Conservation (phyloP, 2,113 vertebrate species). For the Coptodon bakossiorum region DNA sequence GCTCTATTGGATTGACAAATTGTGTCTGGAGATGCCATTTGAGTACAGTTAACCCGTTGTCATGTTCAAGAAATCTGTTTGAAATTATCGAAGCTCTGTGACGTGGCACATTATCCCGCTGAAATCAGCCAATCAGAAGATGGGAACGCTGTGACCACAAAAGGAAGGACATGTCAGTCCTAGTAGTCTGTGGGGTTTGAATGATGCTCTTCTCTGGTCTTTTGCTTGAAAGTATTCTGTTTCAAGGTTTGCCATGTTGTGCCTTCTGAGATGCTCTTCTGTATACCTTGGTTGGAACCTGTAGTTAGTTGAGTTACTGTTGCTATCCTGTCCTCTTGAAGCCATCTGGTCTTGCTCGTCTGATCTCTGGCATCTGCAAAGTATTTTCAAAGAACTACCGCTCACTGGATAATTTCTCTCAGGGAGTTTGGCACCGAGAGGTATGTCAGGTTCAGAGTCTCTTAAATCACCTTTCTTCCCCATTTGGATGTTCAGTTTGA, state of each 20-base stretch:
- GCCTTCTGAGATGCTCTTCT: neutral
- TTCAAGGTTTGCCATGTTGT: neutral
- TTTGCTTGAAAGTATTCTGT: neutral
- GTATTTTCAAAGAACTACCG: neutral
- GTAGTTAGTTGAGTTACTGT: neutral
- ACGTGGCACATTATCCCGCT: neutral
- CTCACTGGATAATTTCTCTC: neutral
- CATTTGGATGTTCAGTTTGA: neutral
- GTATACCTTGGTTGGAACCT: neutral
- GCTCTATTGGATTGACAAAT: neutral
- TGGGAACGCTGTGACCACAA: neutral
- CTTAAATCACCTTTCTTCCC: neutral
- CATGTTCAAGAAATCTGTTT: neutral
- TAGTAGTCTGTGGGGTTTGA: neutral
- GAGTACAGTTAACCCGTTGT: neutral
- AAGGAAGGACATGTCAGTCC: neutral
- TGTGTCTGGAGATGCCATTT: neutral
- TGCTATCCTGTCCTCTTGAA: neutral
- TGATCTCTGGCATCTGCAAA: neutral
- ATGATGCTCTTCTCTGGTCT: neutral
- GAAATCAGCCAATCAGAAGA: neutral
- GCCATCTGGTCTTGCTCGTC: neutral
- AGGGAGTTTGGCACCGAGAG: neutral
- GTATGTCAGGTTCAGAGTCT: neutral
- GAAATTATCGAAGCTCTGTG: neutral